Conservation (phyloP, 2,888 invertebrate species). For the Sesia bembeciformis region DNA sequence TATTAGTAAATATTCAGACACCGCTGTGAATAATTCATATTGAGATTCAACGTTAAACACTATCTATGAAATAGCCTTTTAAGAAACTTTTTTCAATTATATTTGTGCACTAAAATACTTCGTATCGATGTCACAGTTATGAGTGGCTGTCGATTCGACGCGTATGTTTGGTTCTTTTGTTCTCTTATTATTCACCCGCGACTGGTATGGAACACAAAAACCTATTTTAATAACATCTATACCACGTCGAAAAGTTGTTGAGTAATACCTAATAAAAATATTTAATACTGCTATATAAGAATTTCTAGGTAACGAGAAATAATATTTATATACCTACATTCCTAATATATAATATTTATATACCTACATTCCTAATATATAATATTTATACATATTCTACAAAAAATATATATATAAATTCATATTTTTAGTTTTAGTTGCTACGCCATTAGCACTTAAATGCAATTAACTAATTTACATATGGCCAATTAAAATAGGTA, state of each 20-base stretch:
- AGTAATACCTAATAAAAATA: neutral
- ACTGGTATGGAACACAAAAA: slow-evolving; percentile 47
- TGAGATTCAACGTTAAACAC: slow-evolving; percentile 7
- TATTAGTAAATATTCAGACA: slow-evolving; percentile 53
- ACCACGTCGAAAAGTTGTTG: neutral
- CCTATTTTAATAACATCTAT: slow-evolving; percentile 37
- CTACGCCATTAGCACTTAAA: neutral
- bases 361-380: too few species aligned
- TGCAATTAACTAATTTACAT: neutral
- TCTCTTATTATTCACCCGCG: slow-evolving; percentile 42
- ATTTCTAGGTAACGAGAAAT: too few species aligned
- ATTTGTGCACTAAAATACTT: slow-evolving; percentile 10
- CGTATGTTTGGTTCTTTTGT: slow-evolving; percentile 66
- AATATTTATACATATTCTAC: too few species aligned
- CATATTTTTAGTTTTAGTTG: neutral
- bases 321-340: too few species aligned
- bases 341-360: too few species aligned
- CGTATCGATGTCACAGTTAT: slow-evolving; percentile 42
- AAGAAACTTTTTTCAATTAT: slow-evolving; percentile 16
- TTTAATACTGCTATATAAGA: too few species aligned
- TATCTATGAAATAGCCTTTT: slow-evolving; percentile 11
- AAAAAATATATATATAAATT: neutral
- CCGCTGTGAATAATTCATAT: slow-evolving; percentile 19
- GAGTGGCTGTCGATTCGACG: slow-evolving; percentile 52
- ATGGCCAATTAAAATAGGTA: too few species aligned